Conservation (phyloP, 2,113 vertebrate species). For the Corythoichthys intestinalis region DNA sequence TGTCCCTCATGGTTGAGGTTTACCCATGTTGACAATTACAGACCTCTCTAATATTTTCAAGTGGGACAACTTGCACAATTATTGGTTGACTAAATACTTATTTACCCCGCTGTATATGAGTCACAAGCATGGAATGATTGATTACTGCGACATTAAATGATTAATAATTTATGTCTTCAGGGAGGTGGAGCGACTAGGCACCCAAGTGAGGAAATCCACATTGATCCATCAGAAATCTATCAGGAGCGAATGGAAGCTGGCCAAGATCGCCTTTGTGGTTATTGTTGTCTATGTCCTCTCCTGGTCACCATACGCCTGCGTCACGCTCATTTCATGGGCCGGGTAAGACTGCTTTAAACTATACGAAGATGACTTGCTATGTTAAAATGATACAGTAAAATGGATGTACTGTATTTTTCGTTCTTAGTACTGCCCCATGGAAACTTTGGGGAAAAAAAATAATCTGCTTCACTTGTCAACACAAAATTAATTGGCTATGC, state of each 20-base stretch:
- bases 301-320: slow-evolving; percentile 88
- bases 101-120: neutral
- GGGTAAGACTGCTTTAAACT: slow-evolving; percentile 70
- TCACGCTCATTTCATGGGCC: slow-evolving; percentile 86
- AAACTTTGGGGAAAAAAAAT: too few relatives aligned
- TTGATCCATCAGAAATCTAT: slow-evolving; percentile 70
- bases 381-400: neutral
- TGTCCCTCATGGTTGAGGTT: too few relatives aligned
- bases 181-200: slow-evolving; percentile 74
- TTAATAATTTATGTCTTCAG: slow-evolving; percentile 30
- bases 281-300: slow-evolving; percentile 87
- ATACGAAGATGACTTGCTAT: neutral
- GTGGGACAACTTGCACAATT: too few relatives aligned
- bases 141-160: neutral
- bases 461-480: too few relatives aligned
- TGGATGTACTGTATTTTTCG: neutral
- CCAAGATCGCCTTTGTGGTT: slow-evolving; percentile 85
- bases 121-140: neutral
- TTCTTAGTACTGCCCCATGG: too few relatives aligned
- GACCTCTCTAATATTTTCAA: too few relatives aligned
- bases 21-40: too few relatives aligned
- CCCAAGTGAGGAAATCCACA: slow-evolving; percentile 72
- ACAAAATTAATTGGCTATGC: too few relatives aligned
- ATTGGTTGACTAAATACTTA: too few relatives aligned
- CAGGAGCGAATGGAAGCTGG: slow-evolving; percentile 89